phyloP scores from a whole-genome alignment of 1,140 invertebrate species.

The Neodiprion lecontei region DNA sequence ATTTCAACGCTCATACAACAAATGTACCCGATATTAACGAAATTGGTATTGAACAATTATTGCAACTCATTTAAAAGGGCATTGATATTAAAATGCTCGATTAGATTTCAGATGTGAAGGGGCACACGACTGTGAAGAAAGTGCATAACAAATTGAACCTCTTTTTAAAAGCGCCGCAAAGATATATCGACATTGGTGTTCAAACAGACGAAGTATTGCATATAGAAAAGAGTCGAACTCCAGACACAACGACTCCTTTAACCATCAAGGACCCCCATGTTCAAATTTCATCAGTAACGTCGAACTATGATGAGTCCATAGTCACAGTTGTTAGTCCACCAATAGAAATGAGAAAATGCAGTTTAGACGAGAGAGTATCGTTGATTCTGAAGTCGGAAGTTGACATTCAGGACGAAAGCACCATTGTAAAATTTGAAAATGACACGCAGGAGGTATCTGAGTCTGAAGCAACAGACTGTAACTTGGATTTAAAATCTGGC shows the following conservation, averaged over 20 bases:
- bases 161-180: constrained; percentile 36
- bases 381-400: neutral
- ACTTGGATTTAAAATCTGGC: constrained; percentile 16
- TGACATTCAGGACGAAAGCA: constrained; percentile 19
- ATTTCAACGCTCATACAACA: too few relatives aligned
- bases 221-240: neutral
- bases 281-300: constrained; percentile 5
- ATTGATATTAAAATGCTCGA: neutral
- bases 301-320: constrained; percentile 23
- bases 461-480: neutral
- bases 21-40: too few relatives aligned
- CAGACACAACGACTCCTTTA: neutral
- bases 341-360: neutral
- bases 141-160: constrained; percentile 39
- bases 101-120: constrained; percentile 45
- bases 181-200: constrained; percentile 35
- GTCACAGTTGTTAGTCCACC: constrained; percentile 24
- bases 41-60: too few relatives aligned
- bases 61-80: too few relatives aligned
- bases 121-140: constrained; percentile 37
- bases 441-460: constrained; percentile 10
- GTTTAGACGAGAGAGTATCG: constrained; percentile 3
- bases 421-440: constrained; percentile 12
- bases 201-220: constrained; percentile 33
- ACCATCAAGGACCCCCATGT: constrained; percentile 17